These are phyloP conservation scores for Acanthacorydalis orientalis DNA, from an alignment of 2,888 invertebrate genomes.

Conservation along the genomic window DNA sequence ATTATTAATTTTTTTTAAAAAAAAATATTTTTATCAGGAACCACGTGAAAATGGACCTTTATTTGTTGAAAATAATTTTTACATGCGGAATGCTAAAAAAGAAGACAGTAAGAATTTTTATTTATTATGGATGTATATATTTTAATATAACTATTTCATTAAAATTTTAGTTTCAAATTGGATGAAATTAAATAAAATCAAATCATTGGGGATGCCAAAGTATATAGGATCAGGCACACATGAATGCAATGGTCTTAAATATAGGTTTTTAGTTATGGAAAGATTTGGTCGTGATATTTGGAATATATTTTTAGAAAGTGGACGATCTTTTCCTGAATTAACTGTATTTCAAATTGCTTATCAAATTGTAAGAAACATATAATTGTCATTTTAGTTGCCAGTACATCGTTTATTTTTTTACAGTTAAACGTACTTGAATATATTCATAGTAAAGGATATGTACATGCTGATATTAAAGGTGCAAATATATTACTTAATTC, in stretches of 20 bases:
- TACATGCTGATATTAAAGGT: constrained; percentile 93
- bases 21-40: constrained; percentile 39
- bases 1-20: not conserved
- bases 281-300: constrained; percentile 76
- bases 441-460: constrained; percentile 77
- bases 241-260: constrained; percentile 54
- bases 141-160: constrained; percentile 1
- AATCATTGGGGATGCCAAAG: constrained; percentile 67
- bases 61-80: constrained; percentile 88
- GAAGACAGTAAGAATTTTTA: constrained; percentile 40
- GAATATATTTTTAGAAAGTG: constrained; percentile 52
- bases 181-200: constrained; percentile 46
- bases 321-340: constrained; percentile 45
- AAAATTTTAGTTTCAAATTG: constrained; percentile 47
- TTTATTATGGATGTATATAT: not conserved
- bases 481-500: constrained; percentile 75
- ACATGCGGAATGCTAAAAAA: constrained; percentile 54
- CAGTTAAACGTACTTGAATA: constrained; percentile 82
- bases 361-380: constrained; percentile 51
- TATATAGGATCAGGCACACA: constrained; percentile 75
- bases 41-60: constrained; percentile 85
- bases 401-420: constrained; percentile 16
- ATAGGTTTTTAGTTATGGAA: constrained; percentile 80
- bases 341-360: constrained; percentile 67
- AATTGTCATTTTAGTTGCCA: not conserved